Percentiles rank a stretch among this genome's conserved stretches.
Conservation (phyloP, 2,113 vertebrate species). For the Odocoileus virginianus region DNA sequence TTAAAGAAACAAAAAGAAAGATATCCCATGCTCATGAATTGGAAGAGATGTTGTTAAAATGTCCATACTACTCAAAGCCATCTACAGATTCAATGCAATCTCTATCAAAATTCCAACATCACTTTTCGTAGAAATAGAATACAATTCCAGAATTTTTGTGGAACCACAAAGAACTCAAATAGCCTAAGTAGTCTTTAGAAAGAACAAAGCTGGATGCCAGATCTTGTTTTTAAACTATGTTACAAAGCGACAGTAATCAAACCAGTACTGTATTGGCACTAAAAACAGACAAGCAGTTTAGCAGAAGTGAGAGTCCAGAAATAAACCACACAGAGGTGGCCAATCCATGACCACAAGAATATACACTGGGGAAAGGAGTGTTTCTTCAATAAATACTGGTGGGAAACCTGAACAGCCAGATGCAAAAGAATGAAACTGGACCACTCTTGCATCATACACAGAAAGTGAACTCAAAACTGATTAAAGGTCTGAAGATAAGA, state of each 20-base stretch:
- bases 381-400: not conserved
- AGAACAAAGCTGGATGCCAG: not conserved
- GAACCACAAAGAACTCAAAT: not conserved
- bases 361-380: not conserved
- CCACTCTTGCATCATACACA: not conserved
- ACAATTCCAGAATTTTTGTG: not conserved
- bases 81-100: not conserved
- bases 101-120: not conserved
- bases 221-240: not conserved
- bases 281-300: not conserved
- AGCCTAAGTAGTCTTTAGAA: not conserved
- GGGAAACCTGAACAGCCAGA: not conserved
- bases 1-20: no score
- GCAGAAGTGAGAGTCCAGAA: not conserved
- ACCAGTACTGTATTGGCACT: not conserved
- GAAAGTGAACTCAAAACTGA: not conserved
- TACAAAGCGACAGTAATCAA: not conserved
- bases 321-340: not conserved
- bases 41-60: not conserved
- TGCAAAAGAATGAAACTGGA: not conserved
- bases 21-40: no score
- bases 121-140: not conserved
- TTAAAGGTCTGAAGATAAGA: not conserved
- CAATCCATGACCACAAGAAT: not conserved
- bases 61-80: not conserved